Conservation (phyloP, 2,113 vertebrate species). For the Anoplopoma fimbria region DNA sequence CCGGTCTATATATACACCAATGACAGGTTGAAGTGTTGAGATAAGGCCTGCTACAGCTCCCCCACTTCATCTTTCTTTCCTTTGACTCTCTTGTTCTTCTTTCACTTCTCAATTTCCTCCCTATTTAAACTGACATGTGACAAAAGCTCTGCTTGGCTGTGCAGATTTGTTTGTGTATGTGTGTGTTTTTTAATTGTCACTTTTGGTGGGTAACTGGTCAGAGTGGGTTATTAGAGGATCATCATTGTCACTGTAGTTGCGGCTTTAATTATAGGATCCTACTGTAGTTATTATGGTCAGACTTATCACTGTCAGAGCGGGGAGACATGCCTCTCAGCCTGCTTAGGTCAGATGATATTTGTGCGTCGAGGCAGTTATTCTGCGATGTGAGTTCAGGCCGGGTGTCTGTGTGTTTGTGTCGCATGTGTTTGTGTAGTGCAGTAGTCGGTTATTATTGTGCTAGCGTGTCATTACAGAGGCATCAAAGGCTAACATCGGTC, state of each 20-base stretch:
- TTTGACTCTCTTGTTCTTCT: constrained; percentile 60
- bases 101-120: constrained; percentile 62
- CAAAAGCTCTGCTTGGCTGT: constrained; percentile 48
- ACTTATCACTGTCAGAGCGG: constrained; percentile 70
- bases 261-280: constrained; percentile 73
- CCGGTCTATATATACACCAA: constrained; percentile 61
- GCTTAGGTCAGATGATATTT: constrained; percentile 82
- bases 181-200: constrained; percentile 55
- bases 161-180: constrained; percentile 60
- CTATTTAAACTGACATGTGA: constrained; percentile 30
- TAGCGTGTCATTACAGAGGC: constrained; percentile 78
- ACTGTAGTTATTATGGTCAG: constrained; percentile 79
- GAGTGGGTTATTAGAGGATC: constrained; percentile 77
- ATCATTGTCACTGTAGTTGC: constrained; percentile 58
- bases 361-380: constrained; percentile 73
- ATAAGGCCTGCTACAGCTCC: constrained; percentile 62
- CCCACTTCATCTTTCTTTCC: background rate
- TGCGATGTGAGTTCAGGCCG: constrained; percentile 35
- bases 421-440: constrained; percentile 62
- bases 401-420: constrained; percentile 58
- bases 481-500: constrained; percentile 68
- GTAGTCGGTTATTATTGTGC: constrained; percentile 78
- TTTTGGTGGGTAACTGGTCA: constrained; percentile 59
- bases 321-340: constrained; percentile 73
- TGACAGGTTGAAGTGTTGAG: constrained; percentile 65